Evolutionary conservation across 64 coral and sea anemone genomes (phyloP).

Genomic region (Catalaphyllia jardinei): DNA sequence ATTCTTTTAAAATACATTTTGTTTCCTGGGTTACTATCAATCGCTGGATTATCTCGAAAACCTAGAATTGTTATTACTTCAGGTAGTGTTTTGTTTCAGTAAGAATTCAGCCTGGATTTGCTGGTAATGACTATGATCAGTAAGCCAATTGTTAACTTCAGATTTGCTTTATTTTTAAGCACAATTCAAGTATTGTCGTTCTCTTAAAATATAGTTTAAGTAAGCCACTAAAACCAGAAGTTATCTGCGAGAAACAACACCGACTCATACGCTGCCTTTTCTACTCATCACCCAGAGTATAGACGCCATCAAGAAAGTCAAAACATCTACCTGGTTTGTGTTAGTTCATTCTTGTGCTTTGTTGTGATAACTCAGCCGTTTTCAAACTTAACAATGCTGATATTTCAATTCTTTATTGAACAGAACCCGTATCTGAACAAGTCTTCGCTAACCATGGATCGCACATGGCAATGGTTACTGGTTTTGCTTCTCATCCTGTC

Average conservation of each 20-base stretch:
- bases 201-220: not conserved
- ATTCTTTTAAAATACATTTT: conserved; percentile 37
- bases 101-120: not conserved
- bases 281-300: not conserved
- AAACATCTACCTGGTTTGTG: not conserved
- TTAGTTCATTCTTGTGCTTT: not conserved
- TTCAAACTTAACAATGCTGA: not conserved
- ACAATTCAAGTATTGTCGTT: not conserved
- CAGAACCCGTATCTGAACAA: not conserved
- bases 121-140: not conserved
- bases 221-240: not conserved
- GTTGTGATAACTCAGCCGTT: not conserved
- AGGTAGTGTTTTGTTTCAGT: not conserved
- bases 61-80: not conserved
- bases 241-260: not conserved
- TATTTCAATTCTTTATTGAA: not conserved
- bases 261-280: not conserved
- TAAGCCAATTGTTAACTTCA: not conserved
- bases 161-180: not conserved
- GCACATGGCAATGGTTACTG: conserved; percentile 31
- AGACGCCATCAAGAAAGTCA: not conserved
- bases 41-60: too few species aligned
- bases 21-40: not conserved
- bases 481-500: not conserved
- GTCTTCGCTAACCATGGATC: not conserved